A percentile compares a stretch with the other conserved stretches of the same genome.
Evolutionary conservation across 2,797 vertebrate genomes (phyloP).

Genomic region (Anguilla obscura): DNA sequence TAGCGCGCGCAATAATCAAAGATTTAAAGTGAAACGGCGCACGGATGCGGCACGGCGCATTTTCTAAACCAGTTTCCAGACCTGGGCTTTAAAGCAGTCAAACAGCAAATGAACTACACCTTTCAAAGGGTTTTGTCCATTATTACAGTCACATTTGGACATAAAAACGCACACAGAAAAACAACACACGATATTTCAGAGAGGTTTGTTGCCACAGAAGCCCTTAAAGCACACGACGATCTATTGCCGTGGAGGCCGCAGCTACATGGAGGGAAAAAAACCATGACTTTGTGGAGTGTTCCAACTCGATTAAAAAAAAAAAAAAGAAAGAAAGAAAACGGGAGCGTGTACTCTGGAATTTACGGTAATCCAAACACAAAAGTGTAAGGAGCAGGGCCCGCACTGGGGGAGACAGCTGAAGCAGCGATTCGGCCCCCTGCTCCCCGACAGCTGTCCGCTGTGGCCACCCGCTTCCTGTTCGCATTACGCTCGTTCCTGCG

Average conservation of each 20-base stretch:
- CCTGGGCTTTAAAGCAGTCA: background rate
- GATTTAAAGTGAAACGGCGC: conserved; percentile 64
- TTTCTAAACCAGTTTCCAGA: background rate
- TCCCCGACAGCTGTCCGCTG: background rate
- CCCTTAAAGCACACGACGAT: background rate
- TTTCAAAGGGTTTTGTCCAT: background rate
- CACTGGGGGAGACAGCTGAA: background rate
- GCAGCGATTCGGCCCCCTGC: background rate
- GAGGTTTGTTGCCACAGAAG: background rate
- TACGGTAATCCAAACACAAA: conserved; percentile 7
- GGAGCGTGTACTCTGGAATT: background rate
- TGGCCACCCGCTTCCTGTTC: background rate
- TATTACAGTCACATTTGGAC: background rate
- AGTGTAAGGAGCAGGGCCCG: background rate
- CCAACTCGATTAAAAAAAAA: background rate
- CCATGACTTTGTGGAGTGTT: background rate
- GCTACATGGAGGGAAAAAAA: background rate
- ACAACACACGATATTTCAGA: background rate
- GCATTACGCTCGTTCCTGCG: background rate
- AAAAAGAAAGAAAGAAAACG: background rate
- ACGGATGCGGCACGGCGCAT: conserved; percentile 20
- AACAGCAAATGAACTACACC: background rate
- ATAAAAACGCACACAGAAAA: background rate
- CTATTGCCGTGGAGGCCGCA: background rate
- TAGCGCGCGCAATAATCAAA: conserved; percentile 69